A percentile compares a stretch with the other conserved stretches of the same genome.
Evolutionary conservation across 2,888 invertebrate genomes (phyloP).

Genomic region (Cosmia pyralina): DNA sequence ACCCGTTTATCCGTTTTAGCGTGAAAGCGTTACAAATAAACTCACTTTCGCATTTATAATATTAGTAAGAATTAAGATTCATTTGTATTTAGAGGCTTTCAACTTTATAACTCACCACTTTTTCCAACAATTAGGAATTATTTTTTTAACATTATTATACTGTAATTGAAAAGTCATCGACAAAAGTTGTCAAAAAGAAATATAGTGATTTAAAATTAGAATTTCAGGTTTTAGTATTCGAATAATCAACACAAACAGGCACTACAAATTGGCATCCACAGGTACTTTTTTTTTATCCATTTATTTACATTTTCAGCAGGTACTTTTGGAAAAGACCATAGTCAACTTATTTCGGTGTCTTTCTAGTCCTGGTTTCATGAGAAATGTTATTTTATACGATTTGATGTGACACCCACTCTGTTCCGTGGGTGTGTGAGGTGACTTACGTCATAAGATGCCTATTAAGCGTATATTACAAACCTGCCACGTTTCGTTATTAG

Average conservation of each 20-base stretch:
- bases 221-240: too few relatives aligned
- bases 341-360: not conserved
- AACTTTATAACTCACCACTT: not conserved
- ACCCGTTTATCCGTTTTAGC: too few relatives aligned
- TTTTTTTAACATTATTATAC: not conserved
- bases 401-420: slow-evolving; percentile 15
- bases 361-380: not conserved
- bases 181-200: not conserved
- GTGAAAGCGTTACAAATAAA: too few relatives aligned
- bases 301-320: not conserved
- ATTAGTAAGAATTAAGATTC: too few relatives aligned
- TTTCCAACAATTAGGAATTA: not conserved
- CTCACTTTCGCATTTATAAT: too few relatives aligned
- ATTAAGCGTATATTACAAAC: not conserved
- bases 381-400: slow-evolving; percentile 15
- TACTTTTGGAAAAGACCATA: not conserved
- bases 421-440: not conserved
- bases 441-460: not conserved
- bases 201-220: not conserved
- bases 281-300: not conserved
- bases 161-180: not conserved
- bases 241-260: not conserved
- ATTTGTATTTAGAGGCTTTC: too few relatives aligned
- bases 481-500: not conserved
- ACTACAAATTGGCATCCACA: too few relatives aligned